Evolutionary conservation across 2,797 vertebrate genomes (phyloP).

Genomic region (Sebastes cheni): DNA sequence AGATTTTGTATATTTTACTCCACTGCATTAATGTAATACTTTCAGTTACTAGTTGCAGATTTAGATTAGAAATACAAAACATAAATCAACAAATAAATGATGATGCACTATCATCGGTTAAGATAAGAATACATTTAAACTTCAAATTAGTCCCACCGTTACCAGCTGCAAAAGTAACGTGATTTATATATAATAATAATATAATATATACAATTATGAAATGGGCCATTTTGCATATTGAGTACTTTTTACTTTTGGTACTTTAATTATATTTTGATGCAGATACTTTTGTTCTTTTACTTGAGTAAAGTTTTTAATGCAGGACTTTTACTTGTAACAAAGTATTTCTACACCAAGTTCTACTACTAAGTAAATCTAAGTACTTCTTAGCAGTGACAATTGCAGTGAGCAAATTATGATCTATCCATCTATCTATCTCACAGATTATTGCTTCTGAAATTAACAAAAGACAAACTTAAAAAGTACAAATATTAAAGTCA

Average conservation of each 20-base stretch:
- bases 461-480: too few relatives aligned
- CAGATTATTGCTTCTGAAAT: too few relatives aligned
- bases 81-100: background rate
- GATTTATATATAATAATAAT: background rate
- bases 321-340: background rate
- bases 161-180: background rate
- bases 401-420: too few relatives aligned
- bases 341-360: background rate
- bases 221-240: too few relatives aligned
- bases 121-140: too few relatives aligned
- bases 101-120: background rate
- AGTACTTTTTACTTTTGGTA: too few relatives aligned
- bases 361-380: background rate
- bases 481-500: too few relatives aligned
- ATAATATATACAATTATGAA: too few relatives aligned
- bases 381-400: accelerated
- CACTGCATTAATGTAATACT: too few relatives aligned
- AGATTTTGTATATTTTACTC: too few relatives aligned
- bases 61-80: background rate
- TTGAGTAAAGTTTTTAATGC: background rate
- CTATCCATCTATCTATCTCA: too few relatives aligned
- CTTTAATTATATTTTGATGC: background rate
- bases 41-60: background rate
- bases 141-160: background rate
- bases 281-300: background rate